Base-by-base conservation (phyloP, 2,797 vertebrate genomes). In the Sebastes nivosus region DNA sequence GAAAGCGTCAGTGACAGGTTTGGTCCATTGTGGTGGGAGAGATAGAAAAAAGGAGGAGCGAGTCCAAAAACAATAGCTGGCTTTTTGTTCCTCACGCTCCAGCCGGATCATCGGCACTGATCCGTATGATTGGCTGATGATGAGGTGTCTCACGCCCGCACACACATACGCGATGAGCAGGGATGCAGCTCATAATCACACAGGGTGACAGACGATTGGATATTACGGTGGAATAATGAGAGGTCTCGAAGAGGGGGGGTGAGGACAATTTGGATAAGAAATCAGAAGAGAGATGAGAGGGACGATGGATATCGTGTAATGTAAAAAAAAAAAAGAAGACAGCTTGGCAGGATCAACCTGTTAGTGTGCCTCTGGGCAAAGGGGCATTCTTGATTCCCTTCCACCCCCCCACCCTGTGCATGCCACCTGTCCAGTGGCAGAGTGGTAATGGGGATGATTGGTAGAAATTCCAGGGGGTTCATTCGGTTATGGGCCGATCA, bases 71-170 rank as follows among this genome's bases (percentile, higher is more conserved):
- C 82, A 88, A 91, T 80, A 67, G 77, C 81, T 58, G 38, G 67
- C 70, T 85, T 80, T 79, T 84, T 58, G 61, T 54, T 84, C 68
- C 73, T 72, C 30, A 12, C 22, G 29, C 66, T 77, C 24, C 68
- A 70, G 64, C 77, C 24, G 67, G 76, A 89, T 87, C 85, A 85
- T 83, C 77, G 29, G 72, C 88, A 69, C 81, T 90, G 92, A 93
- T 93, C 88, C 86, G 73, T 86, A 57, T 91, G 92, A 93, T 91
- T 82, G 83, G 86, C 86, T 88, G 84, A 82, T 86, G 86, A 91
- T 89, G 87, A 90, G 83, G 72, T 77, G 68, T 42, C 52, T 82
- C 67, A 2, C 64, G 2, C 13, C 22, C 38, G 9, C 70, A 59
- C 75, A 82, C 74, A 72, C 32, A 42, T 22, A 68, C 32, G 18